Evolutionary conservation across 2,113 vertebrate species (phyloP).

Genomic region (Dasyprocta punctata): DNA sequence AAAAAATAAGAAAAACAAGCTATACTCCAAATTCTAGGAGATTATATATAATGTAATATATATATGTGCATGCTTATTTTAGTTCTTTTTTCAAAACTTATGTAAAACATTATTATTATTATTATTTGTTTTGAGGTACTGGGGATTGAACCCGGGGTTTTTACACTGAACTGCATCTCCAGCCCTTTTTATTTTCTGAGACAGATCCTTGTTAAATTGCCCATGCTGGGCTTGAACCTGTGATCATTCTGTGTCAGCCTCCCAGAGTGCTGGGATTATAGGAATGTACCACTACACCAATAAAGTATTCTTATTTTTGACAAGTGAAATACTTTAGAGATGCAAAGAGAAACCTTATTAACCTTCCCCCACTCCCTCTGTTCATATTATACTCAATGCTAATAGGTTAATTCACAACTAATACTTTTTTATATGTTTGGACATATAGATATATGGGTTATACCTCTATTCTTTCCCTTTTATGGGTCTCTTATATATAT

Average conservation of each 20-base stretch:
- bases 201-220: neutral
- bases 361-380: neutral
- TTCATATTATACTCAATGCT: neutral
- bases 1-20: neutral
- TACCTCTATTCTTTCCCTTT: neutral
- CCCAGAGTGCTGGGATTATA: neutral
- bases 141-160: neutral
- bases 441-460: neutral
- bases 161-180: neutral
- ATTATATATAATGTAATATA: neutral
- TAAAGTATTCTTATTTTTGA: conserved; percentile 1
- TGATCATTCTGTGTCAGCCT: neutral
- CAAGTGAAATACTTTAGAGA: neutral
- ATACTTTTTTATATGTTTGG: neutral
- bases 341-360: conserved; percentile 24
- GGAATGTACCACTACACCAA: neutral
- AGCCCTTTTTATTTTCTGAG: neutral
- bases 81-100: conserved; percentile 29
- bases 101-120: neutral
- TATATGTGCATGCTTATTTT: neutral
- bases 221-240: neutral
- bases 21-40: neutral
- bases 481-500: neutral
- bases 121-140: neutral
- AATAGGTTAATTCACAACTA: conserved; percentile 46